These are phyloP conservation scores for Coryphaenoides rupestris DNA, from an alignment of 2,113 vertebrate genomes.

Conservation along the genomic window DNA sequence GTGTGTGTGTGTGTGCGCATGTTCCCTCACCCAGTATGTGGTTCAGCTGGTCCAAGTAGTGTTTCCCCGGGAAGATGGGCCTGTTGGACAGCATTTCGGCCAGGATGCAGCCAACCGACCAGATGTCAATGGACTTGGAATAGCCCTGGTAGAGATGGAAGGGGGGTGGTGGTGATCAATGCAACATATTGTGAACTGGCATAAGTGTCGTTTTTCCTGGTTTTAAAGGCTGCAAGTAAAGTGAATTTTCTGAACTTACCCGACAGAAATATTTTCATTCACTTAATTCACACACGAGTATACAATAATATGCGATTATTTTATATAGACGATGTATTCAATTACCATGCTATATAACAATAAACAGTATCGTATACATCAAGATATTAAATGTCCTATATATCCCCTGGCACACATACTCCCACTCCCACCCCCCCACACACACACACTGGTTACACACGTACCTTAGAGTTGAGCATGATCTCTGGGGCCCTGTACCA, in stretches of 20 bases:
- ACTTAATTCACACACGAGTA: no score
- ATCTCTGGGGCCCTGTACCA: constrained; percentile 92
- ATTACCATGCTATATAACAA: no score
- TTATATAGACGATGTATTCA: background rate
- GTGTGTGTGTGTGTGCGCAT: no score
- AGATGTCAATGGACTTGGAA: constrained; percentile 89
- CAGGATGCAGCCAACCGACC: constrained; percentile 90
- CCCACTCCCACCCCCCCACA: no score
- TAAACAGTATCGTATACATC: no score
- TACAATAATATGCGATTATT: background rate
- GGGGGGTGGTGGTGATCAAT: background rate
- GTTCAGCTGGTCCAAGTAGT: constrained; percentile 91
- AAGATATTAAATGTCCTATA: no score
- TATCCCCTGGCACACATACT: no score
- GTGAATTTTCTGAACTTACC: no score
- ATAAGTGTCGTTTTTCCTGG: no score
- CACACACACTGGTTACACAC: background rate
- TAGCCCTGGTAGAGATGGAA: constrained; percentile 72
- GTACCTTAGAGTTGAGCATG: constrained; percentile 91
- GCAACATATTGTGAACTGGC: no score
- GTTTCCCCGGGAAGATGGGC: constrained; percentile 89
- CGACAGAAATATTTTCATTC: no score
- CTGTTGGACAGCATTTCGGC: constrained; percentile 89
- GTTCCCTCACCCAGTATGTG: constrained; percentile 83
- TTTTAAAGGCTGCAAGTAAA: no score